Evolutionary conservation across 2,888 invertebrate genomes (phyloP), one percentile per base, ranked within the genome.

Genomic region (Galerucella calmariensis): DNA sequence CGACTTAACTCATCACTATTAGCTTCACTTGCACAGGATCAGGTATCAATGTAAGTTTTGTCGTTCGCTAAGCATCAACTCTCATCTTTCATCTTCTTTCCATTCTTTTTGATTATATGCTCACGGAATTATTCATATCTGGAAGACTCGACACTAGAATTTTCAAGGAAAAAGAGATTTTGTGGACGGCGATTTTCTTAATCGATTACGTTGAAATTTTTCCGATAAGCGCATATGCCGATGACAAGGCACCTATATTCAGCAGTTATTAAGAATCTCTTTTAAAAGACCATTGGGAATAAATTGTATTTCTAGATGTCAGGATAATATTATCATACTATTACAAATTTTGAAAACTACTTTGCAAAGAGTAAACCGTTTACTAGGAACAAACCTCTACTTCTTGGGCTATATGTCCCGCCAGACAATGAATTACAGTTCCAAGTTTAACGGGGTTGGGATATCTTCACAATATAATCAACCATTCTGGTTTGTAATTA

Each of bases 21-120:
- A 61, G 69, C 61, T 69, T 69, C 69, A 69, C 69, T 69, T 69
- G 69, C 69, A 69, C 69, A 27, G 61, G 61, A 59, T 69, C 61
- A 69, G 69, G 69, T 61, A 48, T 69, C 69, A 61, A 61, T 69
- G 69, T 69, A 69, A 69, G 48, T 61, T 69, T 59, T 61, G 69
- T 27, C 69, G 48, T 68, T 68, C 59, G n/a, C 61, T 61, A 61
- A 24, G 61, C 69, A 59, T 61, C 46, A 9, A 61, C 48, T 69
- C 59, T 46, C 69, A 61, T 69, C 59, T 61, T 69, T 61, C 61
- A 61, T 41, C 48, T 46, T 61, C 69, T 61, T 69, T n/a, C 27
- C 24, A 61, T 61, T 61, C 46, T 67, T 67, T 67, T 67, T 51
- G 56, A 67, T 56, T 41, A 44, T 67, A 35, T 67, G 41, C 69